A percentile compares a stretch with the other conserved stretches of the same genome.
These are phyloP conservation scores for Drosophila nr. perissopoda DNA, from an alignment of 2,888 invertebrate species.

Conservation along the genomic window DNA sequence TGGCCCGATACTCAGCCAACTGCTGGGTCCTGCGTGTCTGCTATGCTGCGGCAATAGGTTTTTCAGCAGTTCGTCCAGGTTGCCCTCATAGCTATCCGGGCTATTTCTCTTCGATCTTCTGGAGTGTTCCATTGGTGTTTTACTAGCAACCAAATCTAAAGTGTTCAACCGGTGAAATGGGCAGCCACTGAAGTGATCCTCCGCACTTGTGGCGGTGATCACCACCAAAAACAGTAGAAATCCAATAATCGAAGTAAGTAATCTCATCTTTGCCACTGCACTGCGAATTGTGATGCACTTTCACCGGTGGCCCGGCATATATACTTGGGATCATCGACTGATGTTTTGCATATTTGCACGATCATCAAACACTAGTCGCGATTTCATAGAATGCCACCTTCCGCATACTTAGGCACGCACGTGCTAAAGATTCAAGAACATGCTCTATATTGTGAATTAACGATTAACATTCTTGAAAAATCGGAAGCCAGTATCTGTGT, in stretches of 20 bases:
- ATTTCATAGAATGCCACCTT: constrained; percentile 38
- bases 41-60: constrained; percentile 48
- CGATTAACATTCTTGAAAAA: constrained; percentile 1
- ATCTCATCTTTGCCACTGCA: constrained; percentile 48
- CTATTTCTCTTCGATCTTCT: constrained; percentile 33
- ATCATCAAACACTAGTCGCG: constrained; percentile 32
- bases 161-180: constrained; percentile 40
- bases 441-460: constrained; percentile 19
- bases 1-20: constrained; percentile 27
- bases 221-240: constrained; percentile 22
- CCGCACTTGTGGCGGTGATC: constrained; percentile 1
- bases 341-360: constrained; percentile 52
- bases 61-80: constrained; percentile 54
- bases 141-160: constrained; percentile 2
- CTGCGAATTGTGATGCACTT: constrained; percentile 37
- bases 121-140: not conserved
- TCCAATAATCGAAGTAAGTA: constrained; percentile 28
- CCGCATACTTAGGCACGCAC: constrained; percentile 44
- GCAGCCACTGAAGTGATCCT: constrained; percentile 30
- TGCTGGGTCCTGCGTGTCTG: constrained; percentile 16
- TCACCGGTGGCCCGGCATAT: constrained; percentile 45
- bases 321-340: constrained; percentile 34
- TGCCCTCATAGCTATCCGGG: constrained; percentile 24
- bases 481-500: not conserved
- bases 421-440: constrained; percentile 46